A percentile compares a stretch with the other conserved stretches of the same genome.
phyloP scores from a whole-genome alignment of 2,888 invertebrate genomes.

The Eilema depressum region DNA sequence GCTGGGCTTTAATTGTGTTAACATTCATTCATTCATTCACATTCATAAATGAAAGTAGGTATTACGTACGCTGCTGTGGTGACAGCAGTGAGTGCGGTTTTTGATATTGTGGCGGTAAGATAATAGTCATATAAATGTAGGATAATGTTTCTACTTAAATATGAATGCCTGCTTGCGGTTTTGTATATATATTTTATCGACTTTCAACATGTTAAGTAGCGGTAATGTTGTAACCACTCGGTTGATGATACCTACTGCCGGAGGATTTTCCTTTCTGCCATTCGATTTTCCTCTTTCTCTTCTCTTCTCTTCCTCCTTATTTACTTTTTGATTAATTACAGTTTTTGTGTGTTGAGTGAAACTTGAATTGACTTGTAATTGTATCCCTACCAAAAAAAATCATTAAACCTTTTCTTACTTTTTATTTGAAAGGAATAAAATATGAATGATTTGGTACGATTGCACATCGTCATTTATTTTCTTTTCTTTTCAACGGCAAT shows the following conservation, averaged over 20 bases:
- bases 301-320: not conserved
- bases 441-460: no score
- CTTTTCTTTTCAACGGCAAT: no score
- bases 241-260: not conserved
- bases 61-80: not conserved
- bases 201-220: constrained; percentile 1
- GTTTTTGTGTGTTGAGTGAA: no score
- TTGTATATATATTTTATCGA: not conserved
- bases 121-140: not conserved
- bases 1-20: not conserved
- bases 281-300: not conserved
- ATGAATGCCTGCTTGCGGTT: not conserved
- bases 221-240: not conserved
- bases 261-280: not conserved
- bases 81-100: not conserved
- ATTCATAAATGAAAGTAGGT: not conserved
- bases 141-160: constrained; percentile 2
- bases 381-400: no score
- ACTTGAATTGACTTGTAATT: no score
- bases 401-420: no score
- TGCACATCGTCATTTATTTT: no score
- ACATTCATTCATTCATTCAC: no score
- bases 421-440: no score
- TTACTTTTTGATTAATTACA: not conserved
- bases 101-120: not conserved